Base-by-base conservation (phyloP, 2,797 vertebrate genomes). In the Chiroxiphia lanceolata region DNA sequence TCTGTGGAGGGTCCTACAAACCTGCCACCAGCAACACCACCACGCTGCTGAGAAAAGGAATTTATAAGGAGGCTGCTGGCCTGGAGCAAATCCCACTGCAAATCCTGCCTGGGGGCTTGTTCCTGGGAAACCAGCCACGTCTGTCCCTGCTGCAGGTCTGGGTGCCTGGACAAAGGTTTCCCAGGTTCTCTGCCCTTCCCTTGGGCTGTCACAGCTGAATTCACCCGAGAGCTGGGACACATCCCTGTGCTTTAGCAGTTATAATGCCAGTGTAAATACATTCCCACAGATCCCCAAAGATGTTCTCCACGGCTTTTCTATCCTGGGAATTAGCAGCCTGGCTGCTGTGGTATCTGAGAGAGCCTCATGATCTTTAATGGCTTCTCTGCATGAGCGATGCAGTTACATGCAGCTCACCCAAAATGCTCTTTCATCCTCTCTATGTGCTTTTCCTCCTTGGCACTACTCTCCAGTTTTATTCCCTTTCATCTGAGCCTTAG, bases 1-100 rank as follows among this genome's bases (percentile, higher is more conserved):
- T 45, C 3, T 3, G 31, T 2, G 2, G 0, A 23, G 64, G 5
- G 2, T 23, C 57, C 72, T 19, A 1, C 2, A 1, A 29, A n/a
- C 31, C 36, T 36, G 4, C 2, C 3, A 9, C 36, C 63, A 65
- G 29, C 12, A 71, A 50, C 48, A 15, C 57, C 2, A 1, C 15
- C 18, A 36, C 31, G 3, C 19, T 7, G 0, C 64, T 1, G 2
- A 38, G 29, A 7, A 36, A 44, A 34, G 59, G 50, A 47, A 50
- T 50, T 48, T 15, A 18, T 21, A 15, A 10, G 56, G 50, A 89
- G 69, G 69, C 14, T 63, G 77, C 53, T 38, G 54, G 40, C 22
- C 33, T 33, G 78, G 40, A 64, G 59, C 60, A 44, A 47, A 83
- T 33, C 19, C 38, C 40, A 13, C 69, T 50, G 34, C 40, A 76